Percentiles rank a stretch among this genome's conserved stretches.
Conservation (phyloP, 2,113 vertebrate genomes). For the Mellivora capensis region DNA sequence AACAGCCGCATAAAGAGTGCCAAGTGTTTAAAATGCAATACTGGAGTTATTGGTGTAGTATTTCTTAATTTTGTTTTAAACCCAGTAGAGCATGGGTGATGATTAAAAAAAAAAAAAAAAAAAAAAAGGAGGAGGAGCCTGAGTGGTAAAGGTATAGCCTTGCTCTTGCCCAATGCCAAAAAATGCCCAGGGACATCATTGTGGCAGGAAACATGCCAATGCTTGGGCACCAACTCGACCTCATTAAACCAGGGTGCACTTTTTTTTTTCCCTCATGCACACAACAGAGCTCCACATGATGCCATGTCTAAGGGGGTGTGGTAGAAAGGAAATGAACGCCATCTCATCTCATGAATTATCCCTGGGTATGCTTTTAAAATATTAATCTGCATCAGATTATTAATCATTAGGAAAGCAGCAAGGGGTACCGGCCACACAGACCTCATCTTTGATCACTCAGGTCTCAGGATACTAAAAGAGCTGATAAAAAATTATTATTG, state of each 20-base stretch:
- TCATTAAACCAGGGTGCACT: neutral
- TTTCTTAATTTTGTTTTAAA: constrained; percentile 23
- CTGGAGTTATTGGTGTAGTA: neutral
- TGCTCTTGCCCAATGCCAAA: neutral
- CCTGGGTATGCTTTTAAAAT: constrained; percentile 53
- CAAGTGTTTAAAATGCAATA: constrained; percentile 11
- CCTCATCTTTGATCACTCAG: neutral
- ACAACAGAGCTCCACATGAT: neutral
- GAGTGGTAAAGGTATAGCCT: neutral
- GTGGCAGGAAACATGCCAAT: neutral
- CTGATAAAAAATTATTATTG: neutral
- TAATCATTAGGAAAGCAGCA: constrained; percentile 55
- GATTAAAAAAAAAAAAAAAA: rapidly evolving
- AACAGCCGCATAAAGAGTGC: neutral
- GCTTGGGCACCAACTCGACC: neutral
- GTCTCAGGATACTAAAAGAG: neutral
- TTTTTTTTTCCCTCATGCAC: neutral
- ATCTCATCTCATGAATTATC: constrained; percentile 17
- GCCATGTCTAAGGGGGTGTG: neutral
- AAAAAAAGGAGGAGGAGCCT: neutral
- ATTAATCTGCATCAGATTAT: constrained; percentile 51
- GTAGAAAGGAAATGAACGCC: neutral
- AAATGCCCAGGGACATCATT: constrained; percentile 44
- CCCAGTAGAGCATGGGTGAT: neutral
- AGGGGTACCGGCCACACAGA: neutral